Percentiles rank a stretch among this genome's conserved stretches.
Evolutionary conservation across 2,797 vertebrate genomes (phyloP).

Genomic region (Danio kyathit): DNA sequence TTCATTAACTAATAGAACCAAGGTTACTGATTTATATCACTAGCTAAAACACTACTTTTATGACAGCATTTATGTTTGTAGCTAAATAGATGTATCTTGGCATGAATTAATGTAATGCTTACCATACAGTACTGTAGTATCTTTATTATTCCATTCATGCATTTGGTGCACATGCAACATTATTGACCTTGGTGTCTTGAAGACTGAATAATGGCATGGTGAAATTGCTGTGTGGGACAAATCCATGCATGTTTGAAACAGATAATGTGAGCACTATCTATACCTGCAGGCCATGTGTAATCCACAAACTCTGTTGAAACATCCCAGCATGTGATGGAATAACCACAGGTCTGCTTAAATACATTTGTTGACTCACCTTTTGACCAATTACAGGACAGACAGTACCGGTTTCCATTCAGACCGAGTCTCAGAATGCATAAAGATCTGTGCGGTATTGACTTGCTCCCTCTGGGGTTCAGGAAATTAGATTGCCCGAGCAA

Average conservation of each 20-base stretch:
- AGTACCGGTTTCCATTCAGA: conserved; percentile 26
- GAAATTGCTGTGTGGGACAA: neutral
- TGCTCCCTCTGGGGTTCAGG: neutral
- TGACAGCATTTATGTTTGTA: too few relatives aligned
- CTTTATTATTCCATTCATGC: conserved; percentile 8
- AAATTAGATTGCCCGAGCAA: conserved; percentile 40
- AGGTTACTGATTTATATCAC: too few relatives aligned
- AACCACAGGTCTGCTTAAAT: conserved; percentile 18
- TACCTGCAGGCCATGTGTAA: conserved; percentile 14
- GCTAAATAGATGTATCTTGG: too few relatives aligned
- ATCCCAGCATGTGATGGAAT: neutral
- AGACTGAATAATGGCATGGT: neutral
- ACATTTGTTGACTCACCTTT: conserved; percentile 17
- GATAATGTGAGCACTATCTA: conserved; percentile 12
- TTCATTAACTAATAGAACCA: too few relatives aligned
- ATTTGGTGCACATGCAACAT: neutral
- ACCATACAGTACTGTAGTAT: neutral
- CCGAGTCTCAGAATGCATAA: conserved; percentile 7
- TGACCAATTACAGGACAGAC: conserved; percentile 8
- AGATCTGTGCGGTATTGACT: neutral
- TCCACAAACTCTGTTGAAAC: conserved; percentile 19
- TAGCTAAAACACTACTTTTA: too few relatives aligned
- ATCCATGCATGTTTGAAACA: conserved; percentile 20
- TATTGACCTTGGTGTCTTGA: conserved; percentile 3
- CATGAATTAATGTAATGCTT: too few relatives aligned